phyloP scores from a whole-genome alignment of 2,797 vertebrate genomes.

The Menidia menidia region DNA sequence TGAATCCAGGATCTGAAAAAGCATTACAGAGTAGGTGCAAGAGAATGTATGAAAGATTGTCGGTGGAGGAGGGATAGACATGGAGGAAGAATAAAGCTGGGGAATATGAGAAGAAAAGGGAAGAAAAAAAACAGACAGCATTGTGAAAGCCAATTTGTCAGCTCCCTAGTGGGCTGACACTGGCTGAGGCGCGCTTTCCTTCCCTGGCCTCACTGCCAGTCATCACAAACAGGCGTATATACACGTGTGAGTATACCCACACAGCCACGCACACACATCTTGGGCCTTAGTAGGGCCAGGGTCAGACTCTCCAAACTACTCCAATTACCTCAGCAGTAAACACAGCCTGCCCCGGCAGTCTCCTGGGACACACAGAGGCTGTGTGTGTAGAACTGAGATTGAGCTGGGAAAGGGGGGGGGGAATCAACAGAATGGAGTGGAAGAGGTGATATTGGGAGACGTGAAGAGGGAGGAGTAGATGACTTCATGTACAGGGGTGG shows the following conservation, averaged over 20 bases:
- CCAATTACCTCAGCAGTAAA: constrained; percentile 82
- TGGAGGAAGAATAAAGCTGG: constrained; percentile 49
- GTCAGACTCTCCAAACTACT: constrained; percentile 76
- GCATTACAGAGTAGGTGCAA: constrained; percentile 39
- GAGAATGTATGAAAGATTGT: constrained; percentile 62
- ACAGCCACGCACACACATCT: constrained; percentile 18
- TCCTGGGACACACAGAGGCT: constrained; percentile 64
- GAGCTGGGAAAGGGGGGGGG: constrained; percentile 2
- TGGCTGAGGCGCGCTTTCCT: constrained; percentile 68
- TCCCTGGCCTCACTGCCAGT: constrained; percentile 70
- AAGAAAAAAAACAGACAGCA: constrained; percentile 68
- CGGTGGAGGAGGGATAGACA: constrained; percentile 58
- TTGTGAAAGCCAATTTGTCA: constrained; percentile 78
- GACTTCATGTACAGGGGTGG: constrained; percentile 69
- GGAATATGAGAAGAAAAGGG: constrained; percentile 67
- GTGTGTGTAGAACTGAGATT: constrained; percentile 53
- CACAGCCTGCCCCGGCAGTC: constrained; percentile 69
- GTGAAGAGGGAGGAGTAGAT: constrained; percentile 61
- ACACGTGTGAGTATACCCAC: constrained; percentile 12
- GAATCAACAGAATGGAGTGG: constrained; percentile 23
- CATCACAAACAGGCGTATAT: constrained; percentile 58
- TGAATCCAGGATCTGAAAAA: constrained; percentile 42
- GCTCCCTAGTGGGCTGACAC: constrained; percentile 77
- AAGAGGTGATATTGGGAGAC: constrained; percentile 45
- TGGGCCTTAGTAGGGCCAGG: constrained; percentile 58